Evolutionary conservation across 2,797 vertebrate genomes (phyloP).

Genomic region (Coracias cyanogaster): DNA sequence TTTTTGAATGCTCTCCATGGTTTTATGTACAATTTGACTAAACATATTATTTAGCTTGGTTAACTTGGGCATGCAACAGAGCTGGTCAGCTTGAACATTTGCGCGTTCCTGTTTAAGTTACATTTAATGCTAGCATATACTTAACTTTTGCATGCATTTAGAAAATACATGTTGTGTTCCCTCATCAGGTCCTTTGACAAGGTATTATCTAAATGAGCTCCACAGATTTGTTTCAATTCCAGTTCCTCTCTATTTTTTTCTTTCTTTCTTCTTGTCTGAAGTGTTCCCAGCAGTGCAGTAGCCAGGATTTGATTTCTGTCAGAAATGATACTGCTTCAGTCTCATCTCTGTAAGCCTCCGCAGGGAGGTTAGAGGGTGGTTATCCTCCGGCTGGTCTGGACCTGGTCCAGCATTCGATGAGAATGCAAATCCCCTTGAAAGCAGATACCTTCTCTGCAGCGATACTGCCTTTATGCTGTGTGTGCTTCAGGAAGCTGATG

Average conservation of each 20-base stretch:
- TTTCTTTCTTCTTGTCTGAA: slow-evolving; percentile 21
- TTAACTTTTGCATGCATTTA: neutral
- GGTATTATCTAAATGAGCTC: slow-evolving; percentile 20
- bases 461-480: slow-evolving; percentile 7
- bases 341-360: slow-evolving; percentile 58
- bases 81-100: neutral
- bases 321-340: slow-evolving; percentile 72
- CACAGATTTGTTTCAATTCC: slow-evolving; percentile 42
- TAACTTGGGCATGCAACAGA: neutral
- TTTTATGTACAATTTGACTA: neutral
- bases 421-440: slow-evolving; percentile 73
- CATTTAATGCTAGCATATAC: neutral
- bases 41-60: neutral
- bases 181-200: neutral
- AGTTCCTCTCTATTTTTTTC: neutral
- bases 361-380: slow-evolving; percentile 64
- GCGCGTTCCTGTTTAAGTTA: neutral
- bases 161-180: neutral
- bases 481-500: slow-evolving; percentile 7
- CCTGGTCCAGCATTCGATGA: slow-evolving; percentile 64
- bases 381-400: slow-evolving; percentile 67
- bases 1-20: neutral
- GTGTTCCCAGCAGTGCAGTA: slow-evolving; percentile 63
- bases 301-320: slow-evolving; percentile 75
- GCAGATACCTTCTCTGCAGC: slow-evolving; percentile 55